Base-by-base conservation (phyloP, 64 coral and sea anemone genomes). In the Montipora sp. region DNA sequence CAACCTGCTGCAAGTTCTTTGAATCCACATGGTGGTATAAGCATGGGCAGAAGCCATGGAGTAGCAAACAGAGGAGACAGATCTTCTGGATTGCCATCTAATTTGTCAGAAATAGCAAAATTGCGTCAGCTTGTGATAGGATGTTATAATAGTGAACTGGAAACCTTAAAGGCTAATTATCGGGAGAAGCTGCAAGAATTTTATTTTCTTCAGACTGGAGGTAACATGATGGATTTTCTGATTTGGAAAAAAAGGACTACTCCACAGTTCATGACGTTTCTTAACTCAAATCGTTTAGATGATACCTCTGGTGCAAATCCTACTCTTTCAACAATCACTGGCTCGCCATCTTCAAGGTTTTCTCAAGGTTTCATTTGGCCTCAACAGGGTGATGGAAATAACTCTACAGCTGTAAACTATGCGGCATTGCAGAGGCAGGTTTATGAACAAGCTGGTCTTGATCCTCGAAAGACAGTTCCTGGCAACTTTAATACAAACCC, bases 121-220 rank as follows among this genome's bases (percentile, higher is more conserved):
- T 76, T 93, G 4, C 90, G 96, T 47, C 91, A 91, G 61, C 61
- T 95, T 90, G 91, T 98, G 12, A 93, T 95, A 60, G 94, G 90
- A 77, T 98, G 93, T 93, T 98, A 93, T 76, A 93, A 88, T 45
- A 79, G 89, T 87, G 94, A 98, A 58, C 87, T 93, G 51, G 94
- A 98, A 91, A 89, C 77, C 66, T 69, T 98, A 48, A 95, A 93
- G 66, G 79, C 88, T 3, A 95, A 95, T 15, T 98, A 83, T 93
- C 90, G 90, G 9, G 94, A 98, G 70, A 98, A 95, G 66, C 80
- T 98, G 12, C 96, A 98, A 72, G 96, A 98, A 58, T 59, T 98
- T n/a, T 98, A 73, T 88, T 98, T 98, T 91, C 96, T 98, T 77
- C 96, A 98, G 83, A 90, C 53, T 93, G 96, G 96, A 58, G 94